phyloP scores from a whole-genome alignment of 1,140 invertebrate genomes.

The Leptoteleia sp. region DNA sequence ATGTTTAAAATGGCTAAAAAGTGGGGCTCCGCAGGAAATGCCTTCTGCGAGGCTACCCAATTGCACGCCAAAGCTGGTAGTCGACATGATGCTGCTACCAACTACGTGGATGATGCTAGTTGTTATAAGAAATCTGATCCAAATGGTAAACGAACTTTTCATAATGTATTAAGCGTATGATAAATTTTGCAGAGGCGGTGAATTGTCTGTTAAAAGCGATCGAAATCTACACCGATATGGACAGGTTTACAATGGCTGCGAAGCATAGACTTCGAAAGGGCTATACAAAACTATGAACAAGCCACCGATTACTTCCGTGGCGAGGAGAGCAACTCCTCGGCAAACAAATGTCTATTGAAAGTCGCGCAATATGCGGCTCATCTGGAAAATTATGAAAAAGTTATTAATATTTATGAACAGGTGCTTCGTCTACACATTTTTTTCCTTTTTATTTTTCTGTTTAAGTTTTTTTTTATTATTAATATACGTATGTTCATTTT shows the following conservation, averaged over 20 bases:
- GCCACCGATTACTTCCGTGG: constrained; percentile 98
- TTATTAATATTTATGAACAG: constrained; percentile 98
- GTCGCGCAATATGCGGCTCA: constrained; percentile 98
- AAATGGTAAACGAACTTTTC: constrained; percentile 87
- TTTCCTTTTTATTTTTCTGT: not conserved
- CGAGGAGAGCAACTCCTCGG: constrained; percentile 95
- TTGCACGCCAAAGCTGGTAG: constrained; percentile 92
- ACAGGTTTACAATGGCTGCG: constrained; percentile 98
- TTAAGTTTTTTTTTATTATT: no score
- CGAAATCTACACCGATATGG: constrained; percentile 99
- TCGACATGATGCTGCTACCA: constrained; percentile 96
- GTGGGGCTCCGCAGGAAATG: constrained; percentile 96
- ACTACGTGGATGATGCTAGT: constrained; percentile 97
- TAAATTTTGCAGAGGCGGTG: constrained; percentile 90
- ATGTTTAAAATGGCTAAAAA: constrained; percentile 99
- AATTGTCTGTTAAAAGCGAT: constrained; percentile 96
- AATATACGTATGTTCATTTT: no score
- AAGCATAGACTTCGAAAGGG: constrained; percentile 97
- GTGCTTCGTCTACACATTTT: constrained; percentile 72
- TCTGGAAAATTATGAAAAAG: constrained; percentile 97
- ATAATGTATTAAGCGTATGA: no score
- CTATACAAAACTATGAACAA: constrained; percentile 97
- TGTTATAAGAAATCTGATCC: constrained; percentile 98
- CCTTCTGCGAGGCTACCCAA: constrained; percentile 94
- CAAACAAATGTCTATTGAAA: constrained; percentile 98